Percentiles rank a stretch among this genome's conserved stretches.
Evolutionary conservation across 2,113 vertebrate species (phyloP).

Genomic region (Alosa alosa): DNA sequence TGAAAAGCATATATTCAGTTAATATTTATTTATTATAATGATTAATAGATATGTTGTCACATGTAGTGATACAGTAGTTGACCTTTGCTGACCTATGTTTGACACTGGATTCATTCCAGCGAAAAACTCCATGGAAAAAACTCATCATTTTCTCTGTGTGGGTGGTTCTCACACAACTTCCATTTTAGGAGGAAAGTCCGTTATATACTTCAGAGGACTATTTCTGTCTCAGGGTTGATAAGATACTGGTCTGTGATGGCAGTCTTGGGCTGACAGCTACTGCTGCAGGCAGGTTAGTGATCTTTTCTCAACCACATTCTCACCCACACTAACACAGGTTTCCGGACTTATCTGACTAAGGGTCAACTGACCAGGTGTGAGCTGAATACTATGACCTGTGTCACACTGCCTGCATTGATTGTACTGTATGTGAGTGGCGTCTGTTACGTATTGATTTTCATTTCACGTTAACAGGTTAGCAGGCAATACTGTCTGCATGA

Average conservation of each 20-base stretch:
- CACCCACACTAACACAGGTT: no score
- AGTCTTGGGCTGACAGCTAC: neutral
- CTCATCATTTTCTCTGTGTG: neutral
- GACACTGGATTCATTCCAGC: neutral
- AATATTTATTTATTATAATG: neutral
- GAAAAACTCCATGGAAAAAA: neutral
- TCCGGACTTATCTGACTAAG: no score
- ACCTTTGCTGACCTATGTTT: neutral
- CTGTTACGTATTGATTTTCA: no score
- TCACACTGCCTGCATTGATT: no score
- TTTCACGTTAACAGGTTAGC: no score
- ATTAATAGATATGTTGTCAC: neutral
- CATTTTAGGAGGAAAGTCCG: neutral
- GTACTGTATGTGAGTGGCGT: no score
- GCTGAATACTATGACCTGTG: no score
- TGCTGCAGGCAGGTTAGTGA: neutral
- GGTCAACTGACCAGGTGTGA: no score
- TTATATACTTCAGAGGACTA: neutral
- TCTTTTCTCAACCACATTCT: neutral
- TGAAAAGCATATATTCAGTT: neutral
- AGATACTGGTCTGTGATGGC: neutral
- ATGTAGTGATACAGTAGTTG: neutral
- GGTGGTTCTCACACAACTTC: neutral
- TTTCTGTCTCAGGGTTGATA: neutral
- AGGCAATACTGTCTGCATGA: no score